These are phyloP conservation scores for Brachyistius frenatus DNA, from an alignment of 2,113 vertebrate species.

Conservation along the genomic window DNA sequence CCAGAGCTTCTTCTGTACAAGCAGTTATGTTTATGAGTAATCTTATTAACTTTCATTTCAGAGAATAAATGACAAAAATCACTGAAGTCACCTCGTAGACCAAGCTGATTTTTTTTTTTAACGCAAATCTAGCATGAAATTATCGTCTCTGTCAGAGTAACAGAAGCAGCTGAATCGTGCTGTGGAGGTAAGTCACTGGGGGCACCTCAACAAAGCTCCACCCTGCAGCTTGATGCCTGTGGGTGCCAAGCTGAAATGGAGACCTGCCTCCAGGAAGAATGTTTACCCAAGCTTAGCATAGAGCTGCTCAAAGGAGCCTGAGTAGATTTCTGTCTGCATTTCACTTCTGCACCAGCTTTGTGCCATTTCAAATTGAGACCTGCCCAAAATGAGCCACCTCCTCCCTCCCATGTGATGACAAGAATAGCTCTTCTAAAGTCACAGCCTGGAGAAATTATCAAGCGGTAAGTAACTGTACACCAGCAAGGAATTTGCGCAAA, in stretches of 20 bases:
- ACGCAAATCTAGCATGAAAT: constrained; percentile 27
- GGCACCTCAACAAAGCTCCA: constrained; percentile 55
- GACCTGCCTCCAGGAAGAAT: constrained; percentile 72
- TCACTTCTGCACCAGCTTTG: constrained; percentile 57
- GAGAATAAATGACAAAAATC: background rate
- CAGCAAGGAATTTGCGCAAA: constrained; percentile 47
- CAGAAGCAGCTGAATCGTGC: constrained; percentile 40
- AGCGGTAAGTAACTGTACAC: constrained; percentile 56
- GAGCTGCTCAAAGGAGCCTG: constrained; percentile 60
- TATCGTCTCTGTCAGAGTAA: constrained; percentile 21
- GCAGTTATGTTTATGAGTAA: background rate
- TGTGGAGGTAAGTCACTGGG: constrained; percentile 50
- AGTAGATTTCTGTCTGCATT: constrained; percentile 63
- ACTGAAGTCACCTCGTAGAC: background rate
- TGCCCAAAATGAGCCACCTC: constrained; percentile 50
- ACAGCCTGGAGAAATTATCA: constrained; percentile 58
- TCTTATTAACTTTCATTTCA: background rate
- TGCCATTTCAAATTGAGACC: constrained; percentile 60
- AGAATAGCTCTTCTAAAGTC: constrained; percentile 70
- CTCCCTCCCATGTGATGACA: constrained; percentile 46
- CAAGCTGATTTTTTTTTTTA: background rate
- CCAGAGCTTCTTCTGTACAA: background rate
- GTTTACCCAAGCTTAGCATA: constrained; percentile 75
- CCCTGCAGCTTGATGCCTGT: constrained; percentile 39
- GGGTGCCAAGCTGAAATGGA: constrained; percentile 74